phyloP scores from a whole-genome alignment of 2,113 vertebrate species.

The Pteruthius melanotis region DNA sequence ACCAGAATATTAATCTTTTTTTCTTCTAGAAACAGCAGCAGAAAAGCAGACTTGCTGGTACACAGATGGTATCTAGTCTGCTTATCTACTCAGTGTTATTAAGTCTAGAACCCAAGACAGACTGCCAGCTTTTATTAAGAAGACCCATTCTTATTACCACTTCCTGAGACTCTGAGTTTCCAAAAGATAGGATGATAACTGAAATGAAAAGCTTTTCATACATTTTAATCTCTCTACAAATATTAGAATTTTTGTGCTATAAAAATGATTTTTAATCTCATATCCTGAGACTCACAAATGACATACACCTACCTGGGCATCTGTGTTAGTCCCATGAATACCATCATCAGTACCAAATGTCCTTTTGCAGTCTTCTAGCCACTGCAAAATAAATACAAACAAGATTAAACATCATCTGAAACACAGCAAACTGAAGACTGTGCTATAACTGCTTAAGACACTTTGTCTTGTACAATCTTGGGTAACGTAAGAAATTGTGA shows the following conservation, averaged over 20 bases:
- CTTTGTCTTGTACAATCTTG: background rate
- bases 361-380: slow-evolving; percentile 94
- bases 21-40: slow-evolving; percentile 15
- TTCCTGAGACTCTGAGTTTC: slow-evolving; percentile 36
- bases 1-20: background rate
- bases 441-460: background rate
- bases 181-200: slow-evolving; percentile 63
- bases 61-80: slow-evolving; percentile 44
- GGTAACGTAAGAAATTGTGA: background rate
- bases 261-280: background rate
- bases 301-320: slow-evolving; percentile 82
- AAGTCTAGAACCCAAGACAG: slow-evolving; percentile 41
- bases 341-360: slow-evolving; percentile 89
- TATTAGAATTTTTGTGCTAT: background rate
- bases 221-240: slow-evolving; percentile 34
- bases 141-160: slow-evolving; percentile 51
- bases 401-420: background rate
- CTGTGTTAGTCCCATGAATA: slow-evolving; percentile 77
- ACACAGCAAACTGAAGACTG: background rate
- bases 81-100: slow-evolving; percentile 71
- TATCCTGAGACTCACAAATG: background rate
- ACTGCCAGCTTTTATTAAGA: slow-evolving; percentile 63
- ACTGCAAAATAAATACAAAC: slow-evolving; percentile 72
- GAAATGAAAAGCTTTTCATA: slow-evolving; percentile 64
- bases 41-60: background rate